phyloP scores from a whole-genome alignment of 2,797 vertebrate species.

The Chelidonichthys spinosus region DNA sequence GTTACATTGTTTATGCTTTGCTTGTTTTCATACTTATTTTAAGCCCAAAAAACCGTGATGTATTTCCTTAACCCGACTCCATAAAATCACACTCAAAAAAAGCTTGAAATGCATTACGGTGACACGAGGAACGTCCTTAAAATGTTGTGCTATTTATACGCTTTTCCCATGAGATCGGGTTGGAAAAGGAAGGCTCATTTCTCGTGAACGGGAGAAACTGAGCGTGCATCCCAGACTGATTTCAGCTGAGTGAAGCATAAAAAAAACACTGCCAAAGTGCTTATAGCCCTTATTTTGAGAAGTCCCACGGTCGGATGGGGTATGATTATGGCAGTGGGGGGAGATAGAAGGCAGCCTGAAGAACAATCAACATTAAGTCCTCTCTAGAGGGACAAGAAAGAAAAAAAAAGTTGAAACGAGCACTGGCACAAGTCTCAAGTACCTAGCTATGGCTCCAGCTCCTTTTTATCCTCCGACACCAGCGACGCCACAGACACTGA shows the following conservation, averaged over 20 bases:
- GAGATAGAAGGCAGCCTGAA: slow-evolving; percentile 44
- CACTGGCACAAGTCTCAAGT: slow-evolving; percentile 41
- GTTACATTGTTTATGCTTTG: not conserved
- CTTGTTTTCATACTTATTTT: not conserved
- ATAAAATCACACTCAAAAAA: too few species aligned
- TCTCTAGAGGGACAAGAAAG: slow-evolving; percentile 42
- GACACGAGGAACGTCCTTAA: too few species aligned
- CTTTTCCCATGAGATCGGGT: not conserved
- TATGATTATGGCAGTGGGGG: slow-evolving; percentile 23
- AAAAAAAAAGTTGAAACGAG: slow-evolving; percentile 53
- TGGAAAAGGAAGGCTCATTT: slow-evolving; percentile 6
- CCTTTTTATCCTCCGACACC: slow-evolving; percentile 57
- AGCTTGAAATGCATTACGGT: too few species aligned
- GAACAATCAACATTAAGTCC: slow-evolving; percentile 69
- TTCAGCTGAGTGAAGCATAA: slow-evolving; percentile 47
- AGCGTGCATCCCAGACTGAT: not conserved
- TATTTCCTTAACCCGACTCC: not conserved
- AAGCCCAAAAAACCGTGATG: too few species aligned
- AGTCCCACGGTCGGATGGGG: slow-evolving; percentile 50
- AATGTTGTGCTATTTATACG: not conserved
- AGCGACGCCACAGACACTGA: slow-evolving; percentile 69
- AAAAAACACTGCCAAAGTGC: slow-evolving; percentile 34
- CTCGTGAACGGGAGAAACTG: not conserved
- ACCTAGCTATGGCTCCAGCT: slow-evolving; percentile 41
- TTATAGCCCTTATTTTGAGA: slow-evolving; percentile 53